Conservation (phyloP, 2,888 invertebrate species). For the Lottia scabra region DNA sequence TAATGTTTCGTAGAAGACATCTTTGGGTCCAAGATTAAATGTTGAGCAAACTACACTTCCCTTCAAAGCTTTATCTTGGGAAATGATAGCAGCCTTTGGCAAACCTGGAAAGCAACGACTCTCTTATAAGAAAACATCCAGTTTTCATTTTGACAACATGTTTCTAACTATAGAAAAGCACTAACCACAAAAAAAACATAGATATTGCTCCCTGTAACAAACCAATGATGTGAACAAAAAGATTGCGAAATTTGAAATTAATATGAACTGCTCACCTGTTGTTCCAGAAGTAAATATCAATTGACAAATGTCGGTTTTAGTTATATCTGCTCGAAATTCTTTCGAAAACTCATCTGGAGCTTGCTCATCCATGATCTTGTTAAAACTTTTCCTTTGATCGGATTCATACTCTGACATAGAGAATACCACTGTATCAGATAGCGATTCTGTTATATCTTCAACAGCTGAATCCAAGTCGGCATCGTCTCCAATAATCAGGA, state of each 20-base stretch:
- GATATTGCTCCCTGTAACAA: no score
- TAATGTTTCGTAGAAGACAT: conserved; percentile 88
- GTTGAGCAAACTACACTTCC: conserved; percentile 22
- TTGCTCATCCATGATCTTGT: conserved; percentile 14
- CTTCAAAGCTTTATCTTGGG: conserved; percentile 74
- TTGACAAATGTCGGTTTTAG: conserved; percentile 13
- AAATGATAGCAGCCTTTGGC: conserved; percentile 86
- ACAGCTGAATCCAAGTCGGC: conserved; percentile 25
- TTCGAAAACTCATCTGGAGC: conserved; percentile 23
- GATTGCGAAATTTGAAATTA: no score
- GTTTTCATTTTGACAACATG: no score
- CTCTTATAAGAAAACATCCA: no score
- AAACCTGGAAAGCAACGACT: conserved; percentile 37
- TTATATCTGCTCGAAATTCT: conserved; percentile 19
- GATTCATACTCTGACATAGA: conserved; percentile 20
- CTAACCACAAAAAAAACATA: no score
- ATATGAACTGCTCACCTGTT: no score
- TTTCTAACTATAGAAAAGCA: no score
- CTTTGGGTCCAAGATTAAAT: conserved; percentile 69
- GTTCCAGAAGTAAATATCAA: conserved; percentile 52
- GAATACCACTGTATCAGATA: conserved; percentile 27
- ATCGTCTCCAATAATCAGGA: conserved; percentile 17
- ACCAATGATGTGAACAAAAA: no score
- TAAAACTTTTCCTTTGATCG: conserved; percentile 17
- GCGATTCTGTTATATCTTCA: conserved; percentile 22